These are phyloP conservation scores for Fissipunctia ypsillon DNA, from an alignment of 2,888 invertebrate species.

Conservation along the genomic window DNA sequence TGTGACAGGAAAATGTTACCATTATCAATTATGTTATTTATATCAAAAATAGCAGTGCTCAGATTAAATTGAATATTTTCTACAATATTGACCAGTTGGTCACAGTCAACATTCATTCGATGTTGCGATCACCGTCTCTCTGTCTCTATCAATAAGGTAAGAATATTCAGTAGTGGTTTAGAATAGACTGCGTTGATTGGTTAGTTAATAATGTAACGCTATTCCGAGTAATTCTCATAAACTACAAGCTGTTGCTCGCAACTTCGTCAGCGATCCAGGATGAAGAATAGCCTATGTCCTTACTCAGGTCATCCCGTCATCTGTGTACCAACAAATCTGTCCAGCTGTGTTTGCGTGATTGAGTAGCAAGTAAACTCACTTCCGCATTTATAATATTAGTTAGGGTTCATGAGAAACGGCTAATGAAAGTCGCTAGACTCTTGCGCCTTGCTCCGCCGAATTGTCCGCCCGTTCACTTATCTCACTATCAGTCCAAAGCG, in stretches of 20 bases:
- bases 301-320: too few relatives aligned
- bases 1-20: neutral
- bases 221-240: slow-evolving; percentile 5
- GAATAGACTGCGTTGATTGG: neutral
- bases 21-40: neutral
- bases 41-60: neutral
- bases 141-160: slow-evolving; percentile 12
- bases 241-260: neutral
- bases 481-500: slow-evolving; percentile 71
- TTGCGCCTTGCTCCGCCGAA: slow-evolving; percentile 61
- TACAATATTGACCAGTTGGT: neutral
- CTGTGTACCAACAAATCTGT: neutral
- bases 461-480: slow-evolving; percentile 75
- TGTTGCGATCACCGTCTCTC: neutral
- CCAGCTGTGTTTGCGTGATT: neutral
- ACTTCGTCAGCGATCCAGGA: neutral
- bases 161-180: slow-evolving; percentile 6
- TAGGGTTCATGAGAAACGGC: neutral
- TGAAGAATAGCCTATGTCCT: neutral
- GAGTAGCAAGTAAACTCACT: neutral
- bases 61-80: neutral
- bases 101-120: slow-evolving; percentile 1
- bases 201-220: neutral
- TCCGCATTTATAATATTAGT: neutral
- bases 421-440: slow-evolving; percentile 34